A percentile compares a stretch with the other conserved stretches of the same genome.
These are phyloP conservation scores for Furcifer pardalis DNA, from an alignment of 2,797 vertebrate species.

Conservation along the genomic window DNA sequence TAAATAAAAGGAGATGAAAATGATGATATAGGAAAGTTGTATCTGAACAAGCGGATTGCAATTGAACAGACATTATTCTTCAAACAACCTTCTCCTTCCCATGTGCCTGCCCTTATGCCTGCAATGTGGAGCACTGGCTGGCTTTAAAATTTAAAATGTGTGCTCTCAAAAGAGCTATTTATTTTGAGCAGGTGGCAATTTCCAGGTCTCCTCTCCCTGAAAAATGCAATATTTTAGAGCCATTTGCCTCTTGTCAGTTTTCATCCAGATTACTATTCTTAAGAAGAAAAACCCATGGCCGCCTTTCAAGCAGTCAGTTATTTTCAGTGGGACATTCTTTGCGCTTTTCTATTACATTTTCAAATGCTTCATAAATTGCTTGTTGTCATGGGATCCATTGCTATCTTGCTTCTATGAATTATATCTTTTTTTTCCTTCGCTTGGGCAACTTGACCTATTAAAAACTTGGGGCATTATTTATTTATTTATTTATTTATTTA, in stretches of 20 bases:
- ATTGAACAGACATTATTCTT: constrained; percentile 75
- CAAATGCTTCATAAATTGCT: constrained; percentile 78
- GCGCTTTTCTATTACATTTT: constrained; percentile 70
- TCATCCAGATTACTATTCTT: constrained; percentile 75
- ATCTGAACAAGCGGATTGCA: constrained; percentile 71
- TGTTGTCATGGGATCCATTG: constrained; percentile 55
- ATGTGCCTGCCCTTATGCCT: constrained; percentile 62
- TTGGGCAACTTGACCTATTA: not conserved
- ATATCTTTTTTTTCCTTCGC: not conserved
- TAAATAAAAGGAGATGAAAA: constrained; percentile 3
- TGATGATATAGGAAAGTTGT: constrained; percentile 68
- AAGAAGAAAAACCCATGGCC: constrained; percentile 71
- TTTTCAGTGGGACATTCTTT: constrained; percentile 76
- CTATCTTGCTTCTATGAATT: not conserved
- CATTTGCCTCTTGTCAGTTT: constrained; percentile 77
- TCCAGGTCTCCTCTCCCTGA: constrained; percentile 64
- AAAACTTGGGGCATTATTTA: no score
- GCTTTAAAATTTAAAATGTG: constrained; percentile 75
- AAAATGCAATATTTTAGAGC: constrained; percentile 66
- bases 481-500: no score
- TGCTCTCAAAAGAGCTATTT: constrained; percentile 77
- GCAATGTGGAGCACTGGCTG: constrained; percentile 65
- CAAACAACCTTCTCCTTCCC: constrained; percentile 58
- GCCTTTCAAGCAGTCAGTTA: constrained; percentile 74
- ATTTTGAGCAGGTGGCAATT: constrained; percentile 78